Evolutionary conservation across 2,113 vertebrate genomes (phyloP), one percentile per base, ranked within the genome.

Genomic region (Lipotes vexillifer): DNA sequence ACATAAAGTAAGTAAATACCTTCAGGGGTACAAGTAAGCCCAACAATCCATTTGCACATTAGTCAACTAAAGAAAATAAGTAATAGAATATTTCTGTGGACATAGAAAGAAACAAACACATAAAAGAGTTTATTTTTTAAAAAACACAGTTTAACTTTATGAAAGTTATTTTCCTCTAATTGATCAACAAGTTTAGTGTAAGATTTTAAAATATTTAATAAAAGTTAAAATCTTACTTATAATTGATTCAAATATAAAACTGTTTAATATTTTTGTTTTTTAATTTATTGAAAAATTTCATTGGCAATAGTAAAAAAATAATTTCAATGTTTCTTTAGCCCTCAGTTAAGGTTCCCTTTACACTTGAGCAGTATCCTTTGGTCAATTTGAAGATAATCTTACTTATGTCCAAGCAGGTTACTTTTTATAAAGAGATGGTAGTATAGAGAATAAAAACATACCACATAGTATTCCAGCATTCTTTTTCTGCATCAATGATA

Each of bases 21-120:
- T 8, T 20, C 8, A 27, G 0, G 6, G 12, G 8, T 27, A 13
- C 2, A 0, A 18, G 0, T 21, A 14, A 80, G 44, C 25, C 61
- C 69, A 65, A 13, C 31, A 31, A 57, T 2, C 69, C 46, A 25
- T 25, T 33, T 85, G 65, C 33, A 93, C 61, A 59, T 21, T 18
- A 74, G 12, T 21, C n/a, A 49, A 27, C 41, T 5, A 27, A 25
- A 55, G 81, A 41, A 66, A 80, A 81, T 65, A 49, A 20, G 5
- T 20, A 66, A 23, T 18, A 72, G 29, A 80, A 12, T 36, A 23
- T 65, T 68, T 68, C 44, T 88, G 29, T n/a, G 23, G 31, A 77
- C 25, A 55, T 1, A 59, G 65, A 8, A 46, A 84, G 33, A 71
- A 77, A 15, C 14, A 68, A 84, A 96, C n/a, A 77, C 49, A 23